Base-by-base conservation (phyloP, 2,113 vertebrate species). In the Rynchops niger region DNA sequence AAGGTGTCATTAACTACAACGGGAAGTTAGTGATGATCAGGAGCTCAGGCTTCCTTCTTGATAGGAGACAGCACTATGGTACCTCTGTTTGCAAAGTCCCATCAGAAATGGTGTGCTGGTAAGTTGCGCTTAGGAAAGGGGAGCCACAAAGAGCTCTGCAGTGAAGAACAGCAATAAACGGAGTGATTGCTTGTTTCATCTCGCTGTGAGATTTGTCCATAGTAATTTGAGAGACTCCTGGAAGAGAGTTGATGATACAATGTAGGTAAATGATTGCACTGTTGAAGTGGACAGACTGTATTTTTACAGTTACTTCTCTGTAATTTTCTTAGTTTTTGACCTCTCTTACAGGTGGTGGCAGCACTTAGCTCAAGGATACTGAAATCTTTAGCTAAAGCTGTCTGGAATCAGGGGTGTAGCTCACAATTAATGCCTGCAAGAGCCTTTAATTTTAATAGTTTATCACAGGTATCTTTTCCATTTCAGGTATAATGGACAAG, bases 401-500 rank as follows among this genome's bases (percentile, higher is more conserved):
- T 74, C 55, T 55, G 20, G 43, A 56, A 45, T 83, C 5, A 4
- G 42, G 16, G 10, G 2, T 26, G 6, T 45, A 36, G 65, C 49
- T 86, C 40, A 36, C 18, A 69, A 12, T 32, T 40, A 49, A 79
- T 53, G 14, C 34, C 32, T 70, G 7, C 29, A 55, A 65, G 34
- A 45, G 11, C n/a, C 29, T 79, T 86, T 78, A 23, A 47, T 49
- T 58, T 52, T 10, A 66, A 21, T 42, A 59, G n/a, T 30, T 95
- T 80, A 19, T 81, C 20, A 72, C 32, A 77, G 34, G 2, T 78
- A 49, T 1, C 25, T 90, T 94, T 74, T 67, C 50, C 38, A 80
- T 93, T 97, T 47, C 95, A 99, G 99, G 98, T 72, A 99, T 99
- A 89, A 99, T 99, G 99, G 98, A 99, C 97, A 98, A 98, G n/a